These are phyloP conservation scores for Octodon degus DNA, from an alignment of 2,113 vertebrate genomes.

Conservation along the genomic window DNA sequence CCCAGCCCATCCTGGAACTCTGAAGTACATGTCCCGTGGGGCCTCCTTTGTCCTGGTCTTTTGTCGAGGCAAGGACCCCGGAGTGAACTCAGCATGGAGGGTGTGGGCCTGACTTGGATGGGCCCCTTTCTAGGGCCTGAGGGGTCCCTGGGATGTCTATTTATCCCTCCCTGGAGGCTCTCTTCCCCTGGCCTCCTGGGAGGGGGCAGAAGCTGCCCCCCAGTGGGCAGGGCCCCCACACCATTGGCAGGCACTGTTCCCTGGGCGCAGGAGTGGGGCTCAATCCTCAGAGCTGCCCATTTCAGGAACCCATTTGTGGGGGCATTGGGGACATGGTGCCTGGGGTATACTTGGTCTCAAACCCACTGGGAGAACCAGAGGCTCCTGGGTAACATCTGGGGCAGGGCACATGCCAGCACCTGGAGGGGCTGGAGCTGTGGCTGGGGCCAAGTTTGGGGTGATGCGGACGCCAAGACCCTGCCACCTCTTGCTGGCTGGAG, in stretches of 20 bases:
- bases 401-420: neutral
- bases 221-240: neutral
- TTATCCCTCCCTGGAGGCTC: neutral
- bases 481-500: neutral
- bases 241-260: neutral
- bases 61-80: too few species aligned
- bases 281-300: neutral
- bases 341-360: neutral
- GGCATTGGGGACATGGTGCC: neutral
- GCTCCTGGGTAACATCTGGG: neutral
- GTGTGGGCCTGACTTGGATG: neutral
- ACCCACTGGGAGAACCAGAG: neutral
- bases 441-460: neutral
- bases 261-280: neutral
- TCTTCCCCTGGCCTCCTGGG: neutral
- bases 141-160: neutral
- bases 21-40: accelerated
- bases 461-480: neutral
- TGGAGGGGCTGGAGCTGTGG: neutral
- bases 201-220: neutral
- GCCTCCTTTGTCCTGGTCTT: neutral
- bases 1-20: neutral
- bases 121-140: neutral
- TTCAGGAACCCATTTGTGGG: neutral
- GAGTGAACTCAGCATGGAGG: neutral